Evolutionary conservation across 2,888 invertebrate genomes (phyloP).

Genomic region (Drosophila formosana): DNA sequence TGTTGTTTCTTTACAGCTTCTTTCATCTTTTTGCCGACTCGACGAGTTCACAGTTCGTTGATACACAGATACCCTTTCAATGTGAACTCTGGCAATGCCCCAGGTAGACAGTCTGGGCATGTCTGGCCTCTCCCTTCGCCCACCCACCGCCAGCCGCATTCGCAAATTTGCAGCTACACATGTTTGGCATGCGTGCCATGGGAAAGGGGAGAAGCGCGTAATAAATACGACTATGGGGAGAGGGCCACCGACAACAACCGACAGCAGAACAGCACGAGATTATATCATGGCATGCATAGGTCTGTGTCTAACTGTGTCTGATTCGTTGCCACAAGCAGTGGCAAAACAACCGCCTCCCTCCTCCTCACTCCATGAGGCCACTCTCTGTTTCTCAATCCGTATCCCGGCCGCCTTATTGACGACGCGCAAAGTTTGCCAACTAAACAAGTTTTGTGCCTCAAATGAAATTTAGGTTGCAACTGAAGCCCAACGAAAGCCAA

Average conservation of each 20-base stretch:
- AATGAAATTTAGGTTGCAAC: slow-evolving; percentile 82
- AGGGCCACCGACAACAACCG: neutral
- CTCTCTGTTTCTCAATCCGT: slow-evolving; percentile 17
- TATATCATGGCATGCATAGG: slow-evolving; percentile 75
- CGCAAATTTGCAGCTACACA: slow-evolving; percentile 51
- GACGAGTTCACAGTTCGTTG: slow-evolving; percentile 6
- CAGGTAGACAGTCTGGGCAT: slow-evolving; percentile 12
- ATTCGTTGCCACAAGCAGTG: slow-evolving; percentile 36
- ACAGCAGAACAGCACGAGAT: slow-evolving; percentile 51
- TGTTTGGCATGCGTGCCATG: slow-evolving; percentile 38
- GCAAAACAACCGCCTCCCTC: neutral
- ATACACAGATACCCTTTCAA: slow-evolving; percentile 33
- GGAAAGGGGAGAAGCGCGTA: slow-evolving; percentile 45
- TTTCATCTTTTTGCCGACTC: slow-evolving; percentile 6
- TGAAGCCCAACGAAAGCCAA: slow-evolving; percentile 78
- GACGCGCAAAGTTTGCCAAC: slow-evolving; percentile 80
- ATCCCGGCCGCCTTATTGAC: slow-evolving; percentile 70
- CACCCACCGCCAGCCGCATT: neutral
- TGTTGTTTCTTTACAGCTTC: neutral
- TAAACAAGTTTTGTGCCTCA: slow-evolving; percentile 81
- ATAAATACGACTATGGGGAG: slow-evolving; percentile 55
- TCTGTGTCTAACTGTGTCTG: slow-evolving; percentile 61
- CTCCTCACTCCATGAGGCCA: neutral
- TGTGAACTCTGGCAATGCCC: slow-evolving; percentile 8
- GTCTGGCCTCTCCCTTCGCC: neutral